Evolutionary conservation across 2,888 invertebrate species (phyloP), one percentile per base, ranked within the genome.

Genomic region (Nemotelus pantherinus): DNA sequence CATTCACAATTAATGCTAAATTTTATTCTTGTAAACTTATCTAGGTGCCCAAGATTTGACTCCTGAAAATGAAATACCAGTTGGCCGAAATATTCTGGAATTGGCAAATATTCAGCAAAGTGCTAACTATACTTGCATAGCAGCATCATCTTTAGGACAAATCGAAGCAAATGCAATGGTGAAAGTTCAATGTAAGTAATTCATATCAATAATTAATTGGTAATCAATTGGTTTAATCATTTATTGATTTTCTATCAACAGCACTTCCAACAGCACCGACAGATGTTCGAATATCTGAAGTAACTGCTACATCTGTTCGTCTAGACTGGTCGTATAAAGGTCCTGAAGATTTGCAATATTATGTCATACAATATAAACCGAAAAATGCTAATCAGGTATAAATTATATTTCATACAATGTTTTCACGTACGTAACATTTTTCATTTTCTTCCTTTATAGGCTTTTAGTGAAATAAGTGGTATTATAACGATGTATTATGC

Each of bases 61-160:
- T 0, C 94, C 95, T 0, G 96, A 96, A 86, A 95, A 96, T 87
- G 93, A 95, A 83, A 90, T 95, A 77, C 93, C 94, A 0, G 90
- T 95, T 68, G 94, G 95, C 45, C 92, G 93, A 79, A 99, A 98
- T 87, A 93, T 96, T 10, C 90, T 99, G 63, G 91, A 93, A 83
- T 88, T 99, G 81, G 93, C 91, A 72, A 93, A 97, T 85, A 95
- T 99, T 81, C 91, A 94, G 82, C 94, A 96, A 85, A 96, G 97
- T 0, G 95, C 95, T 43, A 99, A 98, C 88, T 99, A 97, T 89
- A 99, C 98, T 0, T 99, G 99, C 86, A 94, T 96, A 80, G 99
- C 99, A 0, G 94, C 95, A 76, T 97, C 97, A 84, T 96, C 95
- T 25, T 90, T 99, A 77, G 98, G 97, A 65, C 93, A 95, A 83